Base-by-base conservation (phyloP, 2,113 vertebrate species). In the Serilophus lunatus region DNA sequence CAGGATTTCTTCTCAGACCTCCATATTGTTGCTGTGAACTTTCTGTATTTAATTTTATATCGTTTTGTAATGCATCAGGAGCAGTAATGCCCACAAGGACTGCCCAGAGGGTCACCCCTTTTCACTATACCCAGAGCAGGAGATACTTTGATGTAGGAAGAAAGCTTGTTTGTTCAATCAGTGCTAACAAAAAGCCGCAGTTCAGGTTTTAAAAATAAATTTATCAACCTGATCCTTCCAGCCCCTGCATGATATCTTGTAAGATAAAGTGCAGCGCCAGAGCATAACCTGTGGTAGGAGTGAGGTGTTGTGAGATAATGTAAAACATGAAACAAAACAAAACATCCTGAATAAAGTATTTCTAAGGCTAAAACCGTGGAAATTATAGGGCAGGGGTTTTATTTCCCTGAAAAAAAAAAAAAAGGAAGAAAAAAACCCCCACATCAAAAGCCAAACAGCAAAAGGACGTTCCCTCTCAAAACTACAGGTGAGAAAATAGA, bases 121-220 rank as follows among this genome's bases (percentile, higher is more conserved):
- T 95, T 91, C 95, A 95, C 81, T 81, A 68, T 51, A 93, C 68
- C 91, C 29, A 65, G 89, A 95, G 94, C 80, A 91, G 92, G 54
- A 92, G 84, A 75, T 20, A 68, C 94, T 97, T 96, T 94, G 86
- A 97, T 94, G 94, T 64, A 71, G 91, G 95, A 96, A 96, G 94
- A 97, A 96, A 96, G 95, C 89, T 96, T 94, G 96, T 96, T 96
- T 96, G 96, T 92, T 95, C 96, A 95, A 92, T 94, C 95, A 81
- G 86, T 80, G 68, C 94, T 83, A 94, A 95, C 92, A 96, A 88
- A 96, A 95, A 94, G 68, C 82, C 5, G 3, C 64, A 45, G 82
- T 66, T 95, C n/a, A 31, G 54, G 51, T 93, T 94, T 94, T 93
- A 92, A 96, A 96, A 92, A 93, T 94, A 88, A 94, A 95, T 90